Evolutionary conservation across 2,888 invertebrate species (phyloP).

Genomic region (Euplagia quadripunctaria): DNA sequence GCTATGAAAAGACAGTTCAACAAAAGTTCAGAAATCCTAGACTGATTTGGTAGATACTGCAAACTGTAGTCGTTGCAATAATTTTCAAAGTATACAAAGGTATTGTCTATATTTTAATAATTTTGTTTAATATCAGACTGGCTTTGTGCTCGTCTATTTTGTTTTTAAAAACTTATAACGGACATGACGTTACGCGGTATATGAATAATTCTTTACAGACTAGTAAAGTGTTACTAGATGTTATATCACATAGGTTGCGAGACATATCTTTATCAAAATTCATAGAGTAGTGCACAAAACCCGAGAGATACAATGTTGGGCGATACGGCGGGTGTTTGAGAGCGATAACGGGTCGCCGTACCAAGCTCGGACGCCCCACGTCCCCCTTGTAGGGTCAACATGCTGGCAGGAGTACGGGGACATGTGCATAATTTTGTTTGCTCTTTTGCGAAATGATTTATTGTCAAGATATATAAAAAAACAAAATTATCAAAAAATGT

Average conservation of each 20-base stretch:
- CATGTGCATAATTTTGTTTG: constrained; percentile 21
- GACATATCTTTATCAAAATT: constrained; percentile 55
- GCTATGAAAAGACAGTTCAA: too few relatives aligned
- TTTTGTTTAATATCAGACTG: too few relatives aligned
- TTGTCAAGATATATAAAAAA: not conserved
- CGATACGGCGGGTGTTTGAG: constrained; percentile 70
- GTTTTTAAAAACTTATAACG: too few relatives aligned
- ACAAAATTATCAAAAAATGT: too few relatives aligned
- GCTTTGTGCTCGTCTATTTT: too few relatives aligned
- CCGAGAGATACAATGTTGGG: constrained; percentile 64
- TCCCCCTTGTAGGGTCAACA: constrained; percentile 33
- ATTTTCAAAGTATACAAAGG: too few relatives aligned
- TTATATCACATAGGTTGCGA: constrained; percentile 23
- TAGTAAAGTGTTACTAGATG: constrained; percentile 5
- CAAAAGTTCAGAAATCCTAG: too few relatives aligned
- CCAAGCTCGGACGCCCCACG: constrained; percentile 46
- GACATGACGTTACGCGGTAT: too few relatives aligned
- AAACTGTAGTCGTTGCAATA: too few relatives aligned
- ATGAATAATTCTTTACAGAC: not conserved
- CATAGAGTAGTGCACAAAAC: constrained; percentile 58
- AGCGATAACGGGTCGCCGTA: constrained; percentile 64
- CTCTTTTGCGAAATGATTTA: not conserved
- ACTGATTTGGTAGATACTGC: too few relatives aligned
- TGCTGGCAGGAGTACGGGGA: not conserved
- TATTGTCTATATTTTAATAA: too few relatives aligned